These are phyloP conservation scores for Pristionchus exspectatus DNA, from an alignment of 2,888 invertebrate genomes.

Conservation along the genomic window DNA sequence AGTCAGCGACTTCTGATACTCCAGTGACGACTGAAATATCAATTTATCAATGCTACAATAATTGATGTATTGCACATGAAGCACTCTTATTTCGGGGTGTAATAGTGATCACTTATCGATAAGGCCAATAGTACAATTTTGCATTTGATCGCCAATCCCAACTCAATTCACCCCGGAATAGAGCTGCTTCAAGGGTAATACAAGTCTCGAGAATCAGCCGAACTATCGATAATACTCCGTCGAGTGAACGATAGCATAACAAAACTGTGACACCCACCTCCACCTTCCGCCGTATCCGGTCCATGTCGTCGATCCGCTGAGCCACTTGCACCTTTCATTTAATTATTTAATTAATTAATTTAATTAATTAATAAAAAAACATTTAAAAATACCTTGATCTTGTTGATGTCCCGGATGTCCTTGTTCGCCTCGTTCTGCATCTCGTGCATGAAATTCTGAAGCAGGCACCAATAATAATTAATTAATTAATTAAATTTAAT, in stretches of 20 bases:
- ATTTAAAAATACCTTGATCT: conserved; percentile 15
- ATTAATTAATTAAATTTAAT: not conserved
- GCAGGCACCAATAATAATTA: not conserved
- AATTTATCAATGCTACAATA: not conserved
- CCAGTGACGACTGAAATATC: not conserved
- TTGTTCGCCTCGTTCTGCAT: conserved; percentile 42
- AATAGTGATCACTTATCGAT: too few species aligned
- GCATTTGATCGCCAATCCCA: too few species aligned
- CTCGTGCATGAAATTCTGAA: conserved; percentile 11
- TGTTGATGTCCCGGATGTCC: conserved; percentile 11
- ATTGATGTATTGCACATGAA: too few species aligned
- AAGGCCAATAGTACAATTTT: too few species aligned
- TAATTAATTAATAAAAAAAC: not conserved
- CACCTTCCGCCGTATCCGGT: not conserved
- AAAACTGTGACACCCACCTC: not conserved
- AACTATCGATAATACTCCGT: too few species aligned
- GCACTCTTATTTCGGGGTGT: too few species aligned
- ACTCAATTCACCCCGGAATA: too few species aligned
- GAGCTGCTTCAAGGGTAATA: too few species aligned
- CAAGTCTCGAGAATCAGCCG: too few species aligned
- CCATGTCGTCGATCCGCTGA: conserved; percentile 31
- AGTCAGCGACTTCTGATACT: conserved; percentile 31
- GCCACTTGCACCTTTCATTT: not conserved
- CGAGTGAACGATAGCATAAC: too few species aligned
- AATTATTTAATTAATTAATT: not conserved